Base-by-base conservation (phyloP, 2,113 vertebrate genomes). In the Ceratotherium simum region DNA sequence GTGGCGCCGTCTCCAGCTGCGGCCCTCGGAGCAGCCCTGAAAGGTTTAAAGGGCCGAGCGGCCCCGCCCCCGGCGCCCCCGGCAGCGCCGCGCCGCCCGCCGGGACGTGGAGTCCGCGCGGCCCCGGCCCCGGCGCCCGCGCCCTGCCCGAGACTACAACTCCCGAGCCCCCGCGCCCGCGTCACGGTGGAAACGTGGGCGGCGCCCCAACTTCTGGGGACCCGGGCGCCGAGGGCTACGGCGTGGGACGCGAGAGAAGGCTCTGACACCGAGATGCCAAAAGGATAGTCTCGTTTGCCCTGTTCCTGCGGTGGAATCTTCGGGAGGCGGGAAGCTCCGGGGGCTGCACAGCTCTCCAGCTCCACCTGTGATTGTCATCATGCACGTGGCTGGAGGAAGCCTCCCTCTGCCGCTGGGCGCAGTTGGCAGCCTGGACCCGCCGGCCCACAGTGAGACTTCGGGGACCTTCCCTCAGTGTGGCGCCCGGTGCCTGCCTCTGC, bases 21-120 rank as follows among this genome's bases (percentile, higher is more conserved):
- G 64, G 94, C 97, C 91, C 94, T 90, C 84, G n/a, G 65, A 65
- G 95, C 97, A 76, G 96, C 96, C 92, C 95, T 54, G 96, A 42
- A 72, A 81, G 97, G 96, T 98, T 98, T 98, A 98, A 98, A 98
- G 96, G 96, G 98, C 98, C 98, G 93, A 56, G 79, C 86, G 92
- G 94, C 95, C 88, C 97, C 97, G 88, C 97, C 97, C 98, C 95
- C 64, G 58, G 75, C 69, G 58, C 92, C 96, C 96, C 56, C n/a
- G 51, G 82, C 95, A 17, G 33, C 76, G 94, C 95, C 97, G 96
- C 97, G 65, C 96, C 78, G 98, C 91, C 95, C 88, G 97, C 70
- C 91, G 98, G 98, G 97, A 97, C 88, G 65, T 98, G 97, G 79
- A 97, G 98, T 97, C 90, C 79, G 51, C 23, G 21, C 12, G 18